Evolutionary conservation across 1,140 invertebrate genomes (phyloP).

Genomic region (Antheraea mylitta): DNA sequence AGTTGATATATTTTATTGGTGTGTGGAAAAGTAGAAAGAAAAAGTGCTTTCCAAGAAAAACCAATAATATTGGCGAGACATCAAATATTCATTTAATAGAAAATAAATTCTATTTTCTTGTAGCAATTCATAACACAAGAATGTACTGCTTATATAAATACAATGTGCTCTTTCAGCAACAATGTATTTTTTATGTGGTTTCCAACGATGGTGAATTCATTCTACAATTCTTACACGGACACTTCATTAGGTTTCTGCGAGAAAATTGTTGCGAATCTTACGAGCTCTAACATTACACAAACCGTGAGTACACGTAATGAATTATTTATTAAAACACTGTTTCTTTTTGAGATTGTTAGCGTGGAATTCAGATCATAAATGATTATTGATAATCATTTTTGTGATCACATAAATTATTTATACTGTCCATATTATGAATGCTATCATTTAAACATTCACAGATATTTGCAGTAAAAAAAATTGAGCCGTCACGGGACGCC

Average conservation of each 20-base stretch:
- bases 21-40: too few species aligned
- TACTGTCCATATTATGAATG: too few species aligned
- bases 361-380: too few species aligned
- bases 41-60: not conserved
- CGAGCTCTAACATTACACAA: not conserved
- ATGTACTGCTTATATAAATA: not conserved
- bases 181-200: conserved; percentile 49
- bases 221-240: conserved; percentile 32
- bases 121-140: not conserved
- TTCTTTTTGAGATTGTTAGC: not conserved
- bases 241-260: conserved; percentile 17
- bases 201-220: conserved; percentile 43
- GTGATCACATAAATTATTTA: too few species aligned
- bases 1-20: too few species aligned
- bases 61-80: not conserved
- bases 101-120: not conserved
- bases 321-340: not conserved
- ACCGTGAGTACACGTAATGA: not conserved
- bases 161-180: conserved; percentile 30
- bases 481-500: too few species aligned
- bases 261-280: conserved; percentile 20
- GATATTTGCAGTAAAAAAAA: too few species aligned
- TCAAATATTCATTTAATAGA: not conserved
- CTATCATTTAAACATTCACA: too few species aligned
- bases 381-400: too few species aligned